These are phyloP conservation scores for Metopolophium dirhodum DNA, from an alignment of 1,140 invertebrate genomes.

Conservation along the genomic window DNA sequence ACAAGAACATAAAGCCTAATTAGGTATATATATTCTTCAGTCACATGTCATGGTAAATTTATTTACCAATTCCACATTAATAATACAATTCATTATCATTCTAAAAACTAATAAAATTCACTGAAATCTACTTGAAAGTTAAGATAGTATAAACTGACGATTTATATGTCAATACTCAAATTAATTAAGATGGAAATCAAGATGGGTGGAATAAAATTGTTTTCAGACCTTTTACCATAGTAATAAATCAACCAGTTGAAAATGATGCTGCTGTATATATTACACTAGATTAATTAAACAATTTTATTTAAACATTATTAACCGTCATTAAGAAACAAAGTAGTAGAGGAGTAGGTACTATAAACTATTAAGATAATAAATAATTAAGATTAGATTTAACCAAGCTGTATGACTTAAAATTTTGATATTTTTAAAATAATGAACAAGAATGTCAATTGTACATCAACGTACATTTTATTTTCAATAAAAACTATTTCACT, in stretches of 20 bases:
- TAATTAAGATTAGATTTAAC: not conserved
- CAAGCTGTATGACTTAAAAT: not conserved
- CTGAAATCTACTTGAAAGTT: not conserved
- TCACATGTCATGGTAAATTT: not conserved
- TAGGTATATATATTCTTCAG: not conserved
- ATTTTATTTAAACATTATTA: not conserved
- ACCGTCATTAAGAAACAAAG: too few relatives aligned
- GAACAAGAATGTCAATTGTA: not conserved
- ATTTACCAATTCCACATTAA: not conserved
- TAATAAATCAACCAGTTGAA: not conserved
- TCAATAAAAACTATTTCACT: not conserved
- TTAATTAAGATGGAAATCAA: too few relatives aligned
- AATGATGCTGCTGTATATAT: not conserved
- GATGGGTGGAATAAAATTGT: too few relatives aligned
- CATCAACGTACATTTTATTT: not conserved
- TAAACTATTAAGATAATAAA: not conserved
- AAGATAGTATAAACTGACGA: not conserved
- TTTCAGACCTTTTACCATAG: too few relatives aligned
- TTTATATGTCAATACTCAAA: too few relatives aligned
- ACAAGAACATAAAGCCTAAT: not conserved
- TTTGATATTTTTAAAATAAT: too few relatives aligned
- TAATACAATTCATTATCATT: not conserved
- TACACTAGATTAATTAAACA: not conserved
- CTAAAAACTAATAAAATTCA: not conserved
- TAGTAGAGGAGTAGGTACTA: too few relatives aligned